Evolutionary conservation across 2,113 vertebrate species (phyloP).

Genomic region (Trogon surrucura): DNA sequence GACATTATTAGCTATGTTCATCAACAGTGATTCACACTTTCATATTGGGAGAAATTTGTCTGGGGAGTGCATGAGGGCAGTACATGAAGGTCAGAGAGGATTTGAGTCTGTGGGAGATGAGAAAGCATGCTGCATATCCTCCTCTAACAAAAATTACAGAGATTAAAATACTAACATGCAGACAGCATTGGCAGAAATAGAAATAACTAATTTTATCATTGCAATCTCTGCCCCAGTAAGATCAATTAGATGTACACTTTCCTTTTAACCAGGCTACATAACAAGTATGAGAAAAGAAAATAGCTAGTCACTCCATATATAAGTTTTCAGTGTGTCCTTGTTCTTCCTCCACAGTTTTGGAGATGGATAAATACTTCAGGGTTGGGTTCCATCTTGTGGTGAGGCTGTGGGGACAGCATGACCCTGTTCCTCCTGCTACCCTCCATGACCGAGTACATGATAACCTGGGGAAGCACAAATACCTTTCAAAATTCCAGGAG

Average conservation of each 20-base stretch:
- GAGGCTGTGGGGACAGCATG: fast-evolving
- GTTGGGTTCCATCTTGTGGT: not conserved
- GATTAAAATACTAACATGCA: not conserved
- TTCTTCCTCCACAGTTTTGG: not conserved
- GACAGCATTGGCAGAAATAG: not conserved
- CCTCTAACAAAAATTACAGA: not conserved
- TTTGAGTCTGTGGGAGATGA: not conserved
- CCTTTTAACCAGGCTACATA: not conserved
- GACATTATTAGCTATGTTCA: not conserved
- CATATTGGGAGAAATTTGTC: not conserved
- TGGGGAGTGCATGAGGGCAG: not conserved
- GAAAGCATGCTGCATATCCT: not conserved
- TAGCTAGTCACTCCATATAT: not conserved
- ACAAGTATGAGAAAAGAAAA: not conserved
- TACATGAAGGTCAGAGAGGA: not conserved
- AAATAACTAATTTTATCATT: not conserved
- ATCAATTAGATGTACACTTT: not conserved
- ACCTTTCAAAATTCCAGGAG: not conserved
- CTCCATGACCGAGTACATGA: fast-evolving
- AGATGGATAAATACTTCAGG: not conserved
- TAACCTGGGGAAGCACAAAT: not conserved
- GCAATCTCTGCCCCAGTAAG: not conserved
- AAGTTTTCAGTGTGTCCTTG: not conserved
- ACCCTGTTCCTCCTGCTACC: fast-evolving
- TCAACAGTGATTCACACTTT: not conserved